phyloP scores from a whole-genome alignment of 2,797 vertebrate genomes.

The Sciurus carolinensis region DNA sequence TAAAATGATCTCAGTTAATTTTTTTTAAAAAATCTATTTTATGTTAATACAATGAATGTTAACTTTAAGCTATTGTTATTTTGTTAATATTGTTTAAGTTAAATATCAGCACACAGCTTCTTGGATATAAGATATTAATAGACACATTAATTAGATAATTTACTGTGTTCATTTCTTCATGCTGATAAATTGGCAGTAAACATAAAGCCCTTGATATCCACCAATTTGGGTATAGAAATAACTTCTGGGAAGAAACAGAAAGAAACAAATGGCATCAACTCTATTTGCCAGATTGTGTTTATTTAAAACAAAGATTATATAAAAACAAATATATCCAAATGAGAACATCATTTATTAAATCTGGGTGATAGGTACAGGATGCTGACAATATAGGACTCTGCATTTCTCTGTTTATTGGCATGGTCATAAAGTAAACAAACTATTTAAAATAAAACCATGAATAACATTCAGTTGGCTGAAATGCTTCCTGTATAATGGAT shows the following conservation, averaged over 20 bases:
- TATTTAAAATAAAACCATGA: neutral
- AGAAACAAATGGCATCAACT: neutral
- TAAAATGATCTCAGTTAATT: neutral
- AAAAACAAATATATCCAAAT: neutral
- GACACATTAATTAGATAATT: neutral
- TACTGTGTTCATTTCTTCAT: neutral
- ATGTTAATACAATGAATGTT: neutral
- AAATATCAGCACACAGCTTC: neutral
- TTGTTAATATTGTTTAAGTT: constrained; percentile 16
- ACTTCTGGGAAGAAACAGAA: constrained; percentile 23
- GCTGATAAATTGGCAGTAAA: neutral
- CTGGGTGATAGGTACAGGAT: neutral
- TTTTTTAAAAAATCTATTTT: neutral
- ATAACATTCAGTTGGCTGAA: neutral
- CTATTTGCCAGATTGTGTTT: neutral
- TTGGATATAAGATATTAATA: neutral
- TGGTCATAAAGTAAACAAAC: constrained; percentile 1
- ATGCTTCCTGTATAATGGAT: neutral
- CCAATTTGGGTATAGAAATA: neutral
- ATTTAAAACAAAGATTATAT: neutral
- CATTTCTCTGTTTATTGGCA: constrained; percentile 25
- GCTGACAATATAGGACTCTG: neutral
- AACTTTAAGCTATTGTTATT: neutral
- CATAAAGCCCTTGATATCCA: neutral
- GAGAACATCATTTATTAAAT: constrained; percentile 8